Conservation (phyloP, 2,797 vertebrate species). For the Myoxocephalus aenaeus region DNA sequence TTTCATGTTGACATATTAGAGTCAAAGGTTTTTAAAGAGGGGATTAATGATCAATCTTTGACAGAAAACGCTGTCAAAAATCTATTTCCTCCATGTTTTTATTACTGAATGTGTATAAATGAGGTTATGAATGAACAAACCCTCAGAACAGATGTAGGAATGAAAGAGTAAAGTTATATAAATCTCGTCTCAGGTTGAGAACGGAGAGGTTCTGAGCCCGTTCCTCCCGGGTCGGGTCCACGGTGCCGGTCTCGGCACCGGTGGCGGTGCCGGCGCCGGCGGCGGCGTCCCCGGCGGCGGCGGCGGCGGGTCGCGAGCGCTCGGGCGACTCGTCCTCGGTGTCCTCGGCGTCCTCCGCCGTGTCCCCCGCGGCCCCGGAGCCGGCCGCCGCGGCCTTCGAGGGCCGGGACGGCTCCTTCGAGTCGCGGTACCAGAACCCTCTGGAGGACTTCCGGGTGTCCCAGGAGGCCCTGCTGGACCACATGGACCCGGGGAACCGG, state of each 20-base stretch:
- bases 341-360: constrained; percentile 75
- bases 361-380: constrained; percentile 75
- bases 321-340: constrained; percentile 78
- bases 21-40: too few relatives aligned
- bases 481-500: constrained; percentile 91
- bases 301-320: not conserved
- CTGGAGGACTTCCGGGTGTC: constrained; percentile 93
- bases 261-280: not conserved
- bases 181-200: constrained; percentile 86
- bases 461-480: constrained; percentile 92
- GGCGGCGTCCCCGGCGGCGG: too few relatives aligned
- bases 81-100: too few relatives aligned
- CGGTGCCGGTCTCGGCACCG: not conserved
- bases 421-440: constrained; percentile 92
- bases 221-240: constrained; percentile 65
- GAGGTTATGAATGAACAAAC: too few relatives aligned
- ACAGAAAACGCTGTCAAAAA: too few relatives aligned
- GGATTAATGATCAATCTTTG: too few relatives aligned
- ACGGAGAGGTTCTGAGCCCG: constrained; percentile 88
- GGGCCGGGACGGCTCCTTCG: constrained; percentile 91
- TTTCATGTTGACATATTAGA: too few relatives aligned
- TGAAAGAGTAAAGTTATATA: too few relatives aligned
- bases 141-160: too few relatives aligned
- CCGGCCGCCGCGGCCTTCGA: constrained; percentile 87
- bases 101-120: too few relatives aligned